Conservation (phyloP, 2,113 vertebrate species). For the Corythaixoides concolor region DNA sequence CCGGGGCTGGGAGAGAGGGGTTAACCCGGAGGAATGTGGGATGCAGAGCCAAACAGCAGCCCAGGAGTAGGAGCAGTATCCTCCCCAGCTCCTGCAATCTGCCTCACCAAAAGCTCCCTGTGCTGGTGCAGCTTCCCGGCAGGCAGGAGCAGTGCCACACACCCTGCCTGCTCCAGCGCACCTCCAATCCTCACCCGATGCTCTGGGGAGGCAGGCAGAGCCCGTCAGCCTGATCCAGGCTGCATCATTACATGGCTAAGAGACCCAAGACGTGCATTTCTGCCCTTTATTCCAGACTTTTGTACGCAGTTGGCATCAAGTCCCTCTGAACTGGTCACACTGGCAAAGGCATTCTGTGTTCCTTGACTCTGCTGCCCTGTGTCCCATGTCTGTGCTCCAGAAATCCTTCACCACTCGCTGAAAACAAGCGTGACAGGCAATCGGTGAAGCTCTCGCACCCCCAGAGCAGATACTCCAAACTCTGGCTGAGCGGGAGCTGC, state of each 20-base stretch:
- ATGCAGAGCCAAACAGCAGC: not conserved
- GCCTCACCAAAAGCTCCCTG: not conserved
- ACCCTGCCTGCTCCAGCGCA: not conserved
- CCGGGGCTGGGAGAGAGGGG: not conserved
- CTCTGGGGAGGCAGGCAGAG: not conserved
- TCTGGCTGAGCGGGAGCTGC: not conserved
- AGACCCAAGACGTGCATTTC: not conserved
- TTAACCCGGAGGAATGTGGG: not conserved
- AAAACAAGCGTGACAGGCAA: not conserved
- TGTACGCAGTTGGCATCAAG: not conserved
- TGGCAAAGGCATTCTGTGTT: not conserved
- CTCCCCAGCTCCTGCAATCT: not conserved
- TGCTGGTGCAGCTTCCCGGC: not conserved
- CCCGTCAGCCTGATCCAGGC: not conserved
- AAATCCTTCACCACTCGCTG: not conserved
- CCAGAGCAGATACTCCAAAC: not conserved
- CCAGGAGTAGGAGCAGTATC: not conserved
- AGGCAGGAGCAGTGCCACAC: not conserved
- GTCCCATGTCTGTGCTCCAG: not conserved
- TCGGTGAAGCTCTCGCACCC: not conserved
- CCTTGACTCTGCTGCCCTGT: not conserved
- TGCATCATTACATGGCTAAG: fast-evolving
- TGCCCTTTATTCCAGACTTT: not conserved
- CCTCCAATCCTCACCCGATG: not conserved
- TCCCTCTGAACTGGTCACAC: not conserved